Conservation (phyloP, 1,140 invertebrate species). For the Ips nitidus region DNA sequence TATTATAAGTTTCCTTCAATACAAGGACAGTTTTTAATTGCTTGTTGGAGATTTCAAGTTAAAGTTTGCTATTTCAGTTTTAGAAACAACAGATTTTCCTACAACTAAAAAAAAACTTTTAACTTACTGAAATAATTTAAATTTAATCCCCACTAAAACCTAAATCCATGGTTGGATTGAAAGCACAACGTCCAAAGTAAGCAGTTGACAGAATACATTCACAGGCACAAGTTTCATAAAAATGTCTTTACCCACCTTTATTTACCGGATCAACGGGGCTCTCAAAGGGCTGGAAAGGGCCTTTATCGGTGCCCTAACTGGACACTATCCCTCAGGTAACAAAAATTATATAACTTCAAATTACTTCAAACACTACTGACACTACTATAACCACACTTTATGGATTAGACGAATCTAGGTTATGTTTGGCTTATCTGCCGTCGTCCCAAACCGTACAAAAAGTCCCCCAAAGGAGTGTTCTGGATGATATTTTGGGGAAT, state of each 20-base stretch:
- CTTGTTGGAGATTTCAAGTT: no score
- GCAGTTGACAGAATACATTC: no score
- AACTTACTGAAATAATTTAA: no score
- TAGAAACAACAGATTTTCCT: no score
- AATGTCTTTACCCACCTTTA: slow-evolving; percentile 30
- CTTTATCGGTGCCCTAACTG: slow-evolving; percentile 44
- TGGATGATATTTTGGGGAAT: slow-evolving; percentile 68
- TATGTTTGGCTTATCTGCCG: slow-evolving; percentile 24
- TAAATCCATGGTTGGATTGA: no score
- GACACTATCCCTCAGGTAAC: slow-evolving; percentile 55
- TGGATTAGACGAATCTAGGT: slow-evolving; percentile 41
- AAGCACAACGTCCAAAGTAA: no score
- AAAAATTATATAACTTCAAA: slow-evolving; percentile 45
- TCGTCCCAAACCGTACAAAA: slow-evolving; percentile 12
- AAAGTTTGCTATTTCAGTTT: no score
- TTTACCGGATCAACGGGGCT: slow-evolving; percentile 18
- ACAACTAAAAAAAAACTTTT: no score
- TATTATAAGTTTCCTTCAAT: no score
- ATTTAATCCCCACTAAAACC: no score
- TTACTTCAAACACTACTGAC: slow-evolving; percentile 11
- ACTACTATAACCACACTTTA: slow-evolving; percentile 47
- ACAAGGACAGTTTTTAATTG: no score
- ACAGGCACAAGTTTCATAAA: not conserved
- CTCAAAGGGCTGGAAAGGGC: slow-evolving; percentile 45
- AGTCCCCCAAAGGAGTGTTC: slow-evolving; percentile 1